Evolutionary conservation across 2,888 invertebrate species (phyloP).

Genomic region (Lomographa bimaculata): DNA sequence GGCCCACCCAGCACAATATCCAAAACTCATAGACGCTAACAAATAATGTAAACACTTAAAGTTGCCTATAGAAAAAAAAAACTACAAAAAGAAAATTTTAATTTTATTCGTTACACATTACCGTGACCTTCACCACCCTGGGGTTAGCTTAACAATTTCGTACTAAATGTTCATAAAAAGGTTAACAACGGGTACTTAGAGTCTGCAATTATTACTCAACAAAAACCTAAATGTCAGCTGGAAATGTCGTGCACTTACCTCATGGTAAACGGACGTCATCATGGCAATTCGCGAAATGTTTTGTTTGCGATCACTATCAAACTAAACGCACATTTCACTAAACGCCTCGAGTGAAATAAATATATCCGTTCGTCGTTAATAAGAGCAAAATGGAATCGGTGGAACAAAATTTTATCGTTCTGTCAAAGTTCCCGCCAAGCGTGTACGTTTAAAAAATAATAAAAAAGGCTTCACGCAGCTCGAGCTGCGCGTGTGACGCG

Average conservation of each 20-base stretch:
- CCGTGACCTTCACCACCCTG: slow-evolving; percentile 22
- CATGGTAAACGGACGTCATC: slow-evolving; percentile 76
- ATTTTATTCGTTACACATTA: slow-evolving; percentile 22
- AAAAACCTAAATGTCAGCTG: slow-evolving; percentile 72
- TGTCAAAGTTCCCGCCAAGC: slow-evolving; percentile 68
- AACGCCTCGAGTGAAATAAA: slow-evolving; percentile 20
- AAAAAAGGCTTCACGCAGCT: slow-evolving; percentile 60
- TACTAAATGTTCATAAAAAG: slow-evolving; percentile 23
- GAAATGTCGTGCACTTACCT: slow-evolving; percentile 80
- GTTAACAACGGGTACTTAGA: slow-evolving; percentile 44
- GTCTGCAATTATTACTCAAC: slow-evolving; percentile 62
- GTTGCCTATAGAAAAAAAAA: too few species aligned
- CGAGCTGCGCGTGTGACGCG: slow-evolving; percentile 74
- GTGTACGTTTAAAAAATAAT: slow-evolving; percentile 49
- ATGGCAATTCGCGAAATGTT: slow-evolving; percentile 53
- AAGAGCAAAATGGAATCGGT: neutral
- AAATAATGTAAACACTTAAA: too few species aligned
- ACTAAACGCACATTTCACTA: slow-evolving; percentile 69
- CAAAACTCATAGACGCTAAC: too few species aligned
- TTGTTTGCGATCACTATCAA: slow-evolving; percentile 57
- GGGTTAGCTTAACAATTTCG: slow-evolving; percentile 30
- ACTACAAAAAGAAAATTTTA: slow-evolving; percentile 4
- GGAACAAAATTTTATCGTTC: slow-evolving; percentile 14
- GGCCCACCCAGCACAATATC: too few species aligned
- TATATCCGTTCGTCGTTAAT: slow-evolving; percentile 6